Percentiles rank a stretch among this genome's conserved stretches.
These are phyloP conservation scores for Zaprionus africanus DNA, from an alignment of 1,140 invertebrate genomes.

Conservation along the genomic window DNA sequence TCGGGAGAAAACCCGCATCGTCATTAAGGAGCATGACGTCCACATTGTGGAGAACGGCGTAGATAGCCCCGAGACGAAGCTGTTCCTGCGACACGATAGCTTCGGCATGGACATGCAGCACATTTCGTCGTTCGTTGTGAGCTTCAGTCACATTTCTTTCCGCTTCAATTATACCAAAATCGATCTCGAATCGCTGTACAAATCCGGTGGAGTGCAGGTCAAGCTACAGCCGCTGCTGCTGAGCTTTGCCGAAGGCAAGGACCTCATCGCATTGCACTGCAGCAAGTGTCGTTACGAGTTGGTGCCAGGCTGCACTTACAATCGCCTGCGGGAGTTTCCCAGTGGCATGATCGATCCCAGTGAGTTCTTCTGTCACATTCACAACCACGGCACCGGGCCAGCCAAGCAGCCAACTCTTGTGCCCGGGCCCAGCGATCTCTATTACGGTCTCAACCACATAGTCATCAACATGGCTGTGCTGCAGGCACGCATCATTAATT, in stretches of 20 bases:
- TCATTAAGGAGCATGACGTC: slow-evolving; percentile 56
- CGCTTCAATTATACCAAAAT: slow-evolving; percentile 64
- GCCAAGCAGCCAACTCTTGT: slow-evolving; percentile 34
- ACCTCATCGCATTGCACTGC: slow-evolving; percentile 41
- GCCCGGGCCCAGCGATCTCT: slow-evolving; percentile 54
- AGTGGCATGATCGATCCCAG: slow-evolving; percentile 65
- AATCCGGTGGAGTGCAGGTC: slow-evolving; percentile 14
- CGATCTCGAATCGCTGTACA: slow-evolving; percentile 45
- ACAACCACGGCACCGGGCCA: slow-evolving; percentile 9
- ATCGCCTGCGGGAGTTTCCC: slow-evolving; percentile 67
- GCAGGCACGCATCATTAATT: slow-evolving; percentile 15
- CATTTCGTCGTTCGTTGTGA: slow-evolving; percentile 46
- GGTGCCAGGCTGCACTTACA: slow-evolving; percentile 32
- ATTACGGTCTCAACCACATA: slow-evolving; percentile 71
- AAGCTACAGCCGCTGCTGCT: slow-evolving; percentile 25
- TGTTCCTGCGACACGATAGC: slow-evolving; percentile 44
- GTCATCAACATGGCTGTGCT: slow-evolving; percentile 46
- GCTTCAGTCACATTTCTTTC: slow-evolving; percentile 49
- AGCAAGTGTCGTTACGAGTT: slow-evolving; percentile 38
- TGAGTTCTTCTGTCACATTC: slow-evolving; percentile 78
- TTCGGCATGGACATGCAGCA: slow-evolving; percentile 58
- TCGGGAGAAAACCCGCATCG: slow-evolving; percentile 40
- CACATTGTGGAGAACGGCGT: slow-evolving; percentile 40
- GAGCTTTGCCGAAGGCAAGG: slow-evolving; percentile 27
- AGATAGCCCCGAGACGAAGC: not conserved